Evolutionary conservation across 2,888 invertebrate genomes (phyloP), one percentile per base, ranked within the genome.

Genomic region (Pediacus dermestoides): DNA sequence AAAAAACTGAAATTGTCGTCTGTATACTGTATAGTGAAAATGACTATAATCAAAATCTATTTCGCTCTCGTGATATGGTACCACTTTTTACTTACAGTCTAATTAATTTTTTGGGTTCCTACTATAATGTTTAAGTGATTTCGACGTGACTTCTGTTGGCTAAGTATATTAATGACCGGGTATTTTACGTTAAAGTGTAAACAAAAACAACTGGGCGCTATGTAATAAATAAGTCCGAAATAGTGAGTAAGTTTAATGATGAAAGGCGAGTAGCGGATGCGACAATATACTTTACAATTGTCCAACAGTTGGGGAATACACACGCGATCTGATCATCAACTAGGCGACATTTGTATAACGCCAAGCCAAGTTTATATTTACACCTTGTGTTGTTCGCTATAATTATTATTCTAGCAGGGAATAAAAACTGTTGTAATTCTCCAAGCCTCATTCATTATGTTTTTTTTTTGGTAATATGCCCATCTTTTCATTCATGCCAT

Each of bases 251-350:
- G 47, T 51, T 52, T 52, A 55, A 57, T 54, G 57, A 57, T 54
- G 53, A 57, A 53, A 57, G 50, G 44, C 46, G 49, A 49, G 46
- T 47, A 53, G 50, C 57, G 57, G 57, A 57, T 56, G 53, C 52
- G 37, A 52, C 52, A 47, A 52, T 52, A 49, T 49, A 50, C 46
- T 50, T 51, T 46, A 50, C 50, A 57, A 53, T 54, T 50, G 50
- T 46, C 52, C 44, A 54, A 48, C 58, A 53, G 55, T 58, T 56
- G 53, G 41, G 42, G 31, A 42, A 33, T 32, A 44, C 16, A 38
- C 60, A 60, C 58, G 60, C 60, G 50, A 60, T 55, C 44, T 44
- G 53, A 54, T 58, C 60, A 59, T 60, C 58, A 60, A 57, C 57
- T 50, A 28, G 28, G 50, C 48, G 55, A 57, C 53, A 55, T 53